These are phyloP conservation scores for Grammomys surdaster DNA, from an alignment of 2,113 vertebrate genomes.

Conservation along the genomic window DNA sequence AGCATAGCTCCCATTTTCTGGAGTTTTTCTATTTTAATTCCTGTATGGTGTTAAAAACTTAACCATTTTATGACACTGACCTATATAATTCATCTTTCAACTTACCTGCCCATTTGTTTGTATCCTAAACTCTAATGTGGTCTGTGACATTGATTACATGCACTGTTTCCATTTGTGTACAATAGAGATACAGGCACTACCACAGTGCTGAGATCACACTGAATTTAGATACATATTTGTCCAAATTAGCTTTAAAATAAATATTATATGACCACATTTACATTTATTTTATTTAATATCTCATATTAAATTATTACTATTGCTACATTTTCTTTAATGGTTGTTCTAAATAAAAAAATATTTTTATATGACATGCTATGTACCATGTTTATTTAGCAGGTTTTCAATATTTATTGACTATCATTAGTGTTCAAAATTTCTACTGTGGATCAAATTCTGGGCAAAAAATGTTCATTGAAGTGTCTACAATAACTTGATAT, in stretches of 20 bases:
- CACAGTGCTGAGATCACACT: background rate
- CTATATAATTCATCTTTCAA: background rate
- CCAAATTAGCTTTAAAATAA: constrained; percentile 1
- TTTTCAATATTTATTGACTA: background rate
- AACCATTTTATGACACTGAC: background rate
- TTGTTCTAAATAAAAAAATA: background rate
- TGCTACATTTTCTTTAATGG: background rate
- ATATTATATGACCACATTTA: background rate
- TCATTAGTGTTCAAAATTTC: background rate
- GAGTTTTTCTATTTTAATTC: background rate
- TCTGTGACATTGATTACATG: background rate
- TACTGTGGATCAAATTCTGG: background rate
- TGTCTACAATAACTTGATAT: background rate
- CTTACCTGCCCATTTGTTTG: rapidly evolving
- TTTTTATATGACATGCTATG: background rate
- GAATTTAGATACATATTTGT: background rate
- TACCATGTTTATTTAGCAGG: background rate
- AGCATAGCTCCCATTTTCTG: background rate
- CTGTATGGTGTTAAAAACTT: background rate
- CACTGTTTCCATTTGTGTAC: background rate
- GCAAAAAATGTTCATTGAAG: background rate
- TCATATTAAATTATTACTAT: constrained; percentile 6
- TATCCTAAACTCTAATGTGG: background rate
- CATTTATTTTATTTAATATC: background rate
- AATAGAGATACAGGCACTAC: background rate